Evolutionary conservation across 2,888 invertebrate genomes (phyloP), one percentile per base, ranked within the genome.

Genomic region (Trilocha varians): DNA sequence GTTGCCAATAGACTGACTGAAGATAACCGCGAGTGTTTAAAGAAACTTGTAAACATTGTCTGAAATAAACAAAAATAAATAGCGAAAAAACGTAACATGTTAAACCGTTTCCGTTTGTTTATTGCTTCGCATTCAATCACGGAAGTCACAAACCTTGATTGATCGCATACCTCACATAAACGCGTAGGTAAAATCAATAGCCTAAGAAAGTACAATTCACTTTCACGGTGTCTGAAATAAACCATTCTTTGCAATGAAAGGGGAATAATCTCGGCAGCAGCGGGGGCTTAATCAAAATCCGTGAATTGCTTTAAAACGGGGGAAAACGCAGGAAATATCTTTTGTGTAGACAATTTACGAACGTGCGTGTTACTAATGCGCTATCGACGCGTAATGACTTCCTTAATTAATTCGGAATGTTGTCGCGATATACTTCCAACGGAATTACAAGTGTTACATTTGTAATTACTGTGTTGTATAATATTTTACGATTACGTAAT

Each of bases 291-390:
- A 85, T 84, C 85, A 85, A 78, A 84, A 84, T 83, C 80, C 71
- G 75, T 75, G 85, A 83, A 84, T 84, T 83, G 84, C 83, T 85
- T 84, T 85, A 85, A 84, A 85, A 83, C 83, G 75, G 74, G n/a
- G 78, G 82, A 84, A 85, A 84, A 83, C 82, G 82, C 78, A 80
- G 85, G 85, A 83, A 80, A 84, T 80, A 80, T 78, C 79, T 74
- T 79, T 84, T 85, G 85, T 83, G 80, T 60, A 66, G 78, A 72
- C 76, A 80, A 83, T 84, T 85, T 84, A 78, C 80, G 74, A 63
- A 68, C 78, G 71, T 78, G 82, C 82, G 83, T 80, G 78, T 64
- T 69, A 71, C 73, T 79, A 79, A 82, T 82, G 72, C 73, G 78
- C 73, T 78, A 82, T 84, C 80, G 80, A 71, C 62, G 73, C 70